A percentile compares a stretch with the other conserved stretches of the same genome.
Conservation (phyloP, 2,113 vertebrate species). For the Eolophus roseicapilla region DNA sequence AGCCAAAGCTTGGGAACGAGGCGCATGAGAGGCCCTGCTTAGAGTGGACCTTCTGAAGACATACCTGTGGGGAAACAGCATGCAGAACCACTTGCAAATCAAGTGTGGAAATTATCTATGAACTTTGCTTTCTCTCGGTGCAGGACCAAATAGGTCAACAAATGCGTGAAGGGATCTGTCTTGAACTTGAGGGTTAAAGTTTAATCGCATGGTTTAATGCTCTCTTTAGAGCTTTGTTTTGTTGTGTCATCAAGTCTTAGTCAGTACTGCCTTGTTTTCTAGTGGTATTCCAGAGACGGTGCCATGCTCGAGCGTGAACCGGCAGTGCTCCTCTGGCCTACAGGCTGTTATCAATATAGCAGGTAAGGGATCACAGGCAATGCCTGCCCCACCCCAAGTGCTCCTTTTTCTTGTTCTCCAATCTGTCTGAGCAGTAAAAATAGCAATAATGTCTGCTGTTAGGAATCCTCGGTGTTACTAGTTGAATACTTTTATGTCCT, state of each 20-base stretch:
- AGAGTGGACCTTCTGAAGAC: neutral
- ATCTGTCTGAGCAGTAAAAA: neutral
- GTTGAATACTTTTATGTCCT: neutral
- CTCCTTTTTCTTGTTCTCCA: neutral
- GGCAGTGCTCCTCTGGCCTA: slow-evolving; percentile 92
- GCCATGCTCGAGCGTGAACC: slow-evolving; percentile 83
- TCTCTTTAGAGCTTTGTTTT: neutral
- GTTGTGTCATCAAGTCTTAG: neutral
- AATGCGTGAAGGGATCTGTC: neutral
- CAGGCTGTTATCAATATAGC: slow-evolving; percentile 91
- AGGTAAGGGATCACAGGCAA: slow-evolving; percentile 50
- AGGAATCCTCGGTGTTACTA: neutral
- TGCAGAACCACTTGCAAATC: neutral
- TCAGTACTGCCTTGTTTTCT: neutral
- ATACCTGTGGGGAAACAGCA: neutral
- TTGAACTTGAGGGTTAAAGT: neutral
- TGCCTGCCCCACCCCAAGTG: neutral
- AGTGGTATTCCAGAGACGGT: slow-evolving; percentile 91
- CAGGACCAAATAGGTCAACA: neutral
- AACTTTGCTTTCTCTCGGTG: neutral
- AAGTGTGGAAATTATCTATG: neutral
- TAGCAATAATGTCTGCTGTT: neutral
- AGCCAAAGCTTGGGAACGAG: rapidly evolving
- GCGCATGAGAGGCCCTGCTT: neutral
- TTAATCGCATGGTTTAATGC: neutral